Evolutionary conservation across 2,888 invertebrate genomes (phyloP), one percentile per base, ranked within the genome.

Genomic region (Melinopterus prodromus): DNA sequence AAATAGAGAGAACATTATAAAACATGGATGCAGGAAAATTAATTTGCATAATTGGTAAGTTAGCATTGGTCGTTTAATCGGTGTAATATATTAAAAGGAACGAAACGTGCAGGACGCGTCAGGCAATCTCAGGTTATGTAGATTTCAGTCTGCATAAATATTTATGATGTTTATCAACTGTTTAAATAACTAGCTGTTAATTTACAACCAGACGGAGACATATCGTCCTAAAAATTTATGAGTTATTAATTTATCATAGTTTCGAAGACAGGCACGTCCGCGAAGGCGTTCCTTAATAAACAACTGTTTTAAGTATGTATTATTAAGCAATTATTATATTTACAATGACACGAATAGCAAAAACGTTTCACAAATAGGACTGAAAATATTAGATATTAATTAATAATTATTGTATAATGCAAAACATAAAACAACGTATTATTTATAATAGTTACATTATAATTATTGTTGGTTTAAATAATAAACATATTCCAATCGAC

Each of bases 21-120:
- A 53, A 53, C 53, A 53, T 53, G 7, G 53, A 53, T 53, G 53
- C 53, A 53, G 53, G 53, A 53, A 53, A 9, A 53, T 53, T 53
- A 53, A 53, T 53, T 53, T 53, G 53, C 53, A 53, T 53, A 53
- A 53, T 53, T 53, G 53, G 9, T 53, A 53, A 53, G 2, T 53
- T 53, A 53, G 53, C 53, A 53, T 53, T 53, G 53, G 53, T 53
- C 53, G 53, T 53, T 53, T 53, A 53, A 53, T 53, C 53, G 53
- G 53, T 53, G 53, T 53, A 53, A 53, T 53, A 9, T 53, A 53
- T 53, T 53, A 53, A 53, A 53, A 53, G 53, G 53, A 53, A 12
- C 1, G 12, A 53, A 53, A 53, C 53, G 53, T 4, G 53, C 53
- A 53, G 53, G 53, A 53, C 53, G 12, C 53, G 53, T 53, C 53